Evolutionary conservation across 2,888 invertebrate species (phyloP), one percentile per base, ranked within the genome.

Genomic region (Monopis laevigella): DNA sequence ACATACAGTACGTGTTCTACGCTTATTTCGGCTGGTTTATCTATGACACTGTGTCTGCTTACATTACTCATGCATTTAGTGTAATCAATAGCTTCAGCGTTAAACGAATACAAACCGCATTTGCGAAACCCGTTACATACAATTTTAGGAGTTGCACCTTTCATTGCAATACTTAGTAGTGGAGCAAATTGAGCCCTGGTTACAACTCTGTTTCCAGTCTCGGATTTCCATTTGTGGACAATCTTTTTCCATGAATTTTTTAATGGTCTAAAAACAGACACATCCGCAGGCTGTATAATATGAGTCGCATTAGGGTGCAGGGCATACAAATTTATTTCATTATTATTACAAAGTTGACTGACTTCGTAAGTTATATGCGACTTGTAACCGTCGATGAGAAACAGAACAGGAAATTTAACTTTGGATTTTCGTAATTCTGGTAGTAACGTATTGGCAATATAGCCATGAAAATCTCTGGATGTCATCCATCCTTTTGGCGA

Each of bases 401-500:
- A 5, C 2, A 47, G 19, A 1, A 47, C 44, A 2, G 48, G 48
- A 35, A 42, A 45, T 27, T 30, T 10, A 1, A 46, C 16, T 8
- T 43, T 29, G n/a, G 46, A 36, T 4, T 39, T 10, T 13, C 24
- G 24, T 7, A 48, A 5, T 44, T 43, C 46, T 2, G 36, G 7
- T 11, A 40, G 40, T 10, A 49, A 29, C 10, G 14, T 39, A 12
- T 45, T 44, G 6, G 35, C 16, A 2, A 49, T 39, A 30, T 49
- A 49, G 8, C 45, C 46, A 14, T 36, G 46, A 17, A 49, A 49
- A 19, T 43, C 19, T 7, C 45, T 45, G 1, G 30, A 11, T 2
- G 12, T 32, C 47, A 46, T 49, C 46, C 49, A 47, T 3, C 46
- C 47, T 10, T 40, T 41, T 13, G 45, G 44, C 2, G 47, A 46